These are phyloP conservation scores for Macaca nemestrina DNA, from an alignment of 2,113 vertebrate species.

Conservation along the genomic window DNA sequence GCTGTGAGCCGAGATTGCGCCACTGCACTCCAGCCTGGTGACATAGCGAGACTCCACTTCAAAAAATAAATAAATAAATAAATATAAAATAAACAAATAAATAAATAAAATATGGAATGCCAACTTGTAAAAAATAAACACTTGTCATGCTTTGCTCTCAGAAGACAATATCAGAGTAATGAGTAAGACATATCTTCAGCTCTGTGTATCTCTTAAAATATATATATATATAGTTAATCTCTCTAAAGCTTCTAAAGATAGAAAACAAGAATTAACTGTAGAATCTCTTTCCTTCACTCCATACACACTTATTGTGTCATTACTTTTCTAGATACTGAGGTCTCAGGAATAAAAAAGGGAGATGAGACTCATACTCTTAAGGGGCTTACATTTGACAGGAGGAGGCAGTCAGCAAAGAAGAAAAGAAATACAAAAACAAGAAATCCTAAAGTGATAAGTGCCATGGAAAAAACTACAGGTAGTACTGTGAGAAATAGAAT, in stretches of 20 bases:
- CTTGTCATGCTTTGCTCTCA: not conserved
- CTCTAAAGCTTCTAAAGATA: not conserved
- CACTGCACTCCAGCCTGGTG: too few species aligned
- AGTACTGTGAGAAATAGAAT: fast-evolving
- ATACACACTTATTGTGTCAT: not conserved
- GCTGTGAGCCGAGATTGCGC: too few species aligned
- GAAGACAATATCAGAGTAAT: constrained; percentile 38
- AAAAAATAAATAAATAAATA: too few species aligned
- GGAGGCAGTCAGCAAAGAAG: not conserved
- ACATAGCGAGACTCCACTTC: too few species aligned
- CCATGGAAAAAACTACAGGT: not conserved
- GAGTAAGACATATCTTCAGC: not conserved
- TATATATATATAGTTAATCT: not conserved
- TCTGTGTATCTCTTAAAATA: not conserved
- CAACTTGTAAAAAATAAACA: not conserved
- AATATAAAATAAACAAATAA: too few species aligned
- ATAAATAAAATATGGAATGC: constrained; percentile 48
- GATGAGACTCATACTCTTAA: not conserved
- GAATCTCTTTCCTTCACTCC: not conserved
- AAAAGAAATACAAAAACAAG: not conserved
- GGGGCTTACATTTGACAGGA: not conserved
- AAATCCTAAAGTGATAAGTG: not conserved
- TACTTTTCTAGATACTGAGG: not conserved
- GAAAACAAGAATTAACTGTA: not conserved
- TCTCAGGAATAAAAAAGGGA: not conserved